phyloP scores from a whole-genome alignment of 2,888 invertebrate genomes.

The Kryphioiulus occultus region DNA sequence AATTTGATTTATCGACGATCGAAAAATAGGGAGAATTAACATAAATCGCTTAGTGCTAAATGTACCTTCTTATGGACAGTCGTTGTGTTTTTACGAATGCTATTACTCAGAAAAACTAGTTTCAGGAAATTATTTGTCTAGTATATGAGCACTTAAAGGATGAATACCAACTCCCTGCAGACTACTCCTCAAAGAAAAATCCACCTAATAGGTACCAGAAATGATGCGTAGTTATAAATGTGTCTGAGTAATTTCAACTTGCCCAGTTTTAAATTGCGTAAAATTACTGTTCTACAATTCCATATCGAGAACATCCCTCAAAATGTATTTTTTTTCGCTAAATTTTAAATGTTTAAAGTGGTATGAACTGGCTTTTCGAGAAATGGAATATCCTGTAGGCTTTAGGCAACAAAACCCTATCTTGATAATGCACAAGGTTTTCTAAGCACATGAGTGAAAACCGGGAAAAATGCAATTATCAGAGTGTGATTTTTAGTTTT shows the following conservation, averaged over 20 bases:
- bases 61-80: not conserved
- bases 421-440: too few species aligned
- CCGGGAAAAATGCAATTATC: constrained; percentile 18
- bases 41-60: not conserved
- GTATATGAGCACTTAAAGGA: not conserved
- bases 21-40: not conserved
- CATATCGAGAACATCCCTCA: not conserved
- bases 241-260: not conserved
- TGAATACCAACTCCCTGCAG: not conserved
- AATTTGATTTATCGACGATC: not conserved
- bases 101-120: not conserved
- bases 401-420: not conserved
- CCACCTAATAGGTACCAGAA: not conserved
- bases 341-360: too few species aligned
- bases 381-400: not conserved
- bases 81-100: not conserved
- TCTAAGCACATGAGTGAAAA: not conserved
- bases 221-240: not conserved
- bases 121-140: not conserved
- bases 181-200: not conserved
- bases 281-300: not conserved
- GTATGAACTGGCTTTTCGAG: not conserved
- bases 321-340: not conserved
- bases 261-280: not conserved
- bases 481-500: not conserved